These are phyloP conservation scores for Rhabdomys dilectus DNA, from an alignment of 2,113 vertebrate genomes.

Conservation along the genomic window DNA sequence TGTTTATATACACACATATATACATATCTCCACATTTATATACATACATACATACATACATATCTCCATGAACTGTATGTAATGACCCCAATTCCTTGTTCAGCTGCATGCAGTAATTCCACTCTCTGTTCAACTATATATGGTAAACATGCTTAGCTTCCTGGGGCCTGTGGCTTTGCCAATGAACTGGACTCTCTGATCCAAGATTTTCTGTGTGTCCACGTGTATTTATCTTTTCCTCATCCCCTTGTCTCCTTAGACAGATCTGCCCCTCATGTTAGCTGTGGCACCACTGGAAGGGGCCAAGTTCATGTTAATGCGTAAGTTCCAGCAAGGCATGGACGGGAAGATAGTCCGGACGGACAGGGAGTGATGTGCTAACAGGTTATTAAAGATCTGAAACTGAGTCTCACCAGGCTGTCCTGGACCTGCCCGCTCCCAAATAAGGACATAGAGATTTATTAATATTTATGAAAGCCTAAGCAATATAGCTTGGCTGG, in stretches of 20 bases:
- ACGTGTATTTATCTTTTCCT: background rate
- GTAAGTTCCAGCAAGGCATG: background rate
- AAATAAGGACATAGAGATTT: too few species aligned
- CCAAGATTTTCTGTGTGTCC: background rate
- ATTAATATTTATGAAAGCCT: too few species aligned
- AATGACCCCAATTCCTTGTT: background rate
- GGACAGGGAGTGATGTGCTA: background rate
- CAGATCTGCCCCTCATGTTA: background rate
- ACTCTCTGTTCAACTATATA: too few species aligned
- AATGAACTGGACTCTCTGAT: too few species aligned
- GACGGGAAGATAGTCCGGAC: background rate
- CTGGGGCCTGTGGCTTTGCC: background rate
- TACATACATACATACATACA: too few species aligned
- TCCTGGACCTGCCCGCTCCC: too few species aligned
- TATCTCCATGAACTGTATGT: background rate
- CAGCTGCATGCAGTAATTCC: background rate
- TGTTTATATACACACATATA: too few species aligned
- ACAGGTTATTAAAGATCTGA: too few species aligned
- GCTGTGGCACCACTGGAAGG: background rate
- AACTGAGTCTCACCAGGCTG: too few species aligned
- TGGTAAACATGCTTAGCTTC: background rate
- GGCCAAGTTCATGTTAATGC: background rate
- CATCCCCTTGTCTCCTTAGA: background rate
- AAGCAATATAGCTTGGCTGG: too few species aligned
- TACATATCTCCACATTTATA: too few species aligned